phyloP scores from a whole-genome alignment of 2,113 vertebrate genomes.

The Zingel zingel region DNA sequence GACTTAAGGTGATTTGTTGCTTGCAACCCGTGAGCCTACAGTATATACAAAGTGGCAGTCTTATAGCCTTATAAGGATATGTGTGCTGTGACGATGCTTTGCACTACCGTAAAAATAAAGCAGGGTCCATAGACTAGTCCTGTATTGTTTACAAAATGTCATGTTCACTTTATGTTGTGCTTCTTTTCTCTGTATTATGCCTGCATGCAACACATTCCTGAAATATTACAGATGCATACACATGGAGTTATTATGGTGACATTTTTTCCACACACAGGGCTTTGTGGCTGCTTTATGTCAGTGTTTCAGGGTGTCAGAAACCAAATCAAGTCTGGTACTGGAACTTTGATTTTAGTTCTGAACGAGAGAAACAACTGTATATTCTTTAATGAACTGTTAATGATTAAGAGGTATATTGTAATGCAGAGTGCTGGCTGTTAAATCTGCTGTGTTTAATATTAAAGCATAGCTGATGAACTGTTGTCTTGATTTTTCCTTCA shows the following conservation, averaged over 20 bases:
- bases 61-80: conserved; percentile 64
- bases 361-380: conserved; percentile 37
- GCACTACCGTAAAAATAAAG: conserved; percentile 58
- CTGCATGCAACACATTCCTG: conserved; percentile 75
- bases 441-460: conserved; percentile 71
- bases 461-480: conserved; percentile 63
- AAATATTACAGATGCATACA: conserved; percentile 51
- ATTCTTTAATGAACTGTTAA: conserved; percentile 40
- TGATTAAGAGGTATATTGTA: conserved; percentile 60
- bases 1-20: conserved; percentile 52
- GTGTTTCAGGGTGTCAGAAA: conserved; percentile 38
- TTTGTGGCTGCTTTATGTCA: conserved; percentile 45
- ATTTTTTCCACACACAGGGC: conserved; percentile 24
- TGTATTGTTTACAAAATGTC: conserved; percentile 65
- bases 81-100: conserved; percentile 70
- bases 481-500: neutral
- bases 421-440: conserved; percentile 58
- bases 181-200: conserved; percentile 63
- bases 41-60: conserved; percentile 54
- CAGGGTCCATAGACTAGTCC: conserved; percentile 62
- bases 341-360: conserved; percentile 28
- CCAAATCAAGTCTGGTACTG: conserved; percentile 15
- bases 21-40: conserved; percentile 54
- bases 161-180: conserved; percentile 60
- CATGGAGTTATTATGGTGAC: conserved; percentile 20